Base-by-base conservation (phyloP, 2,113 vertebrate species). In the Brachionichthys hirsutus region DNA sequence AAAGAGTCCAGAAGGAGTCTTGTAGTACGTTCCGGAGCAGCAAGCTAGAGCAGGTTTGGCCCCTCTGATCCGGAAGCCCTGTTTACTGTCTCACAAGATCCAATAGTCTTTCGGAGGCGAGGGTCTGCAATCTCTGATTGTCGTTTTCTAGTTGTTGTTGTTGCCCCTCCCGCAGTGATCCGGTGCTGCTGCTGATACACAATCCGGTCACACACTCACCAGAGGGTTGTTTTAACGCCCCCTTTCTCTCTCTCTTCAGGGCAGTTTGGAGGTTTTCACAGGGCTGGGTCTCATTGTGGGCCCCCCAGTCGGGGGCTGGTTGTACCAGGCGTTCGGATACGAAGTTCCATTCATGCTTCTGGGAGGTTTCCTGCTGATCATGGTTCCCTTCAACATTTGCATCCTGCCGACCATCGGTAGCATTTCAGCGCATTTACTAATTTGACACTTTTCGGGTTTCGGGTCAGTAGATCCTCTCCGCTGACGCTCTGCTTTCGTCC, bases 291-390 rank as follows among this genome's bases (percentile, higher is more conserved):
- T 99, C 1, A 93, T 97, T 1, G 41, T 98, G 16, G 97, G 97
- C 0, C 97, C 97, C 0, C 96, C 97, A 1, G 55, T 99, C 13
- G 97, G 97, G 60, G 96, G 95, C 3, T 92, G 95, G 89, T 84
- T 98, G 36, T 99, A 98, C 83, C 93, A 99, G 3, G 67, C 92
- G 0, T 98, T 95, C 83, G 96, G 95, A 51, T 99, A 97, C 16
- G 90, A 97, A 80, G 51, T 95, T 16, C 97, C 96, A 49, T 99
- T 99, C 59, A 83, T 98, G 82, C 66, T 85, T 1, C 85, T 98
- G 45, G 97, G 97, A 38, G 92, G 93, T 19, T 0, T 97, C 48
- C 86, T 97, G 20, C 73, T 98, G 68, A 11, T 93, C 15, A 89
- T 97, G 84, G 92, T 96, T 51, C 96, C 96, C 14, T 78, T 98